phyloP scores from a whole-genome alignment of 2,113 vertebrate genomes.

The Eulacestoma nigropectus region DNA sequence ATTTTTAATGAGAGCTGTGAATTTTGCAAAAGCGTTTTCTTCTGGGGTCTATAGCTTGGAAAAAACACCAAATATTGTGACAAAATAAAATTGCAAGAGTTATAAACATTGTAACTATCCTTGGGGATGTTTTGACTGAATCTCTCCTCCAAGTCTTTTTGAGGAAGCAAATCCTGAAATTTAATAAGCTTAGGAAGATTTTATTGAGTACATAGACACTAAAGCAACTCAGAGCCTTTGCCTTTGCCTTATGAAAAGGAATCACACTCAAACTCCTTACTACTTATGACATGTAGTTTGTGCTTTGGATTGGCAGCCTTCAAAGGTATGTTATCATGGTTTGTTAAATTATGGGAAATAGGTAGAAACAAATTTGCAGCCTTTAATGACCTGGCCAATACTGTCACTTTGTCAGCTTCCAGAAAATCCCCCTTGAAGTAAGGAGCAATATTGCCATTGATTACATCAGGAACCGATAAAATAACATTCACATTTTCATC shows the following conservation, averaged over 20 bases:
- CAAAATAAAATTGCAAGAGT: neutral
- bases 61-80: neutral
- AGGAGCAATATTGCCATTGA: neutral
- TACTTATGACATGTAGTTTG: neutral
- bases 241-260: neutral
- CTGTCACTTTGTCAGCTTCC: neutral
- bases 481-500: neutral
- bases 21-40: neutral
- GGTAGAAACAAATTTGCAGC: neutral
- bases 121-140: neutral
- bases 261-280: neutral
- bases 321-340: neutral
- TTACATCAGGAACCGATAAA: neutral
- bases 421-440: neutral
- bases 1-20: neutral
- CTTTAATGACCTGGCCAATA: neutral
- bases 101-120: neutral
- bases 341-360: neutral
- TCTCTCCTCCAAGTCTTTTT: neutral
- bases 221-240: neutral
- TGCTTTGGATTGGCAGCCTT: neutral
- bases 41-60: neutral
- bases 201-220: neutral
- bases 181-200: neutral
- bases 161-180: neutral